Conservation (phyloP, 92 coral and sea anemone species). For the Epizoanthus rinbou region DNA sequence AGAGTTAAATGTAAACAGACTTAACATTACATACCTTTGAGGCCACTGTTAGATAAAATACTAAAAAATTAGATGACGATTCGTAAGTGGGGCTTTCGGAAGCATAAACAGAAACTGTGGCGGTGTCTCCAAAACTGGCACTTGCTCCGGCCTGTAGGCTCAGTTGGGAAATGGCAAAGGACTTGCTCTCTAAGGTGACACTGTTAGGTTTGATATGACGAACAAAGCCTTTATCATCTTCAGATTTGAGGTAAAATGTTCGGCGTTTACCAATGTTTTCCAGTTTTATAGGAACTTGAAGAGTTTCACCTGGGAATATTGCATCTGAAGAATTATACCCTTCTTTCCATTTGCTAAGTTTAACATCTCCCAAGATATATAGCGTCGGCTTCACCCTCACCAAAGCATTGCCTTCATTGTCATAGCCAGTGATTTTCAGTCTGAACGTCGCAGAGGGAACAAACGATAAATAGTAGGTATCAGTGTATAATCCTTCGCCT, state of each 20-base stretch:
- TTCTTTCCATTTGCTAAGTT: constrained; percentile 34
- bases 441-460: constrained; percentile 50
- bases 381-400: constrained; percentile 47
- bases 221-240: constrained; percentile 43
- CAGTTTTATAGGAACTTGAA: constrained; percentile 40
- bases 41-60: constrained; percentile 57
- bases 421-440: constrained; percentile 40
- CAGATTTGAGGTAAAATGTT: constrained; percentile 38
- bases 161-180: neutral
- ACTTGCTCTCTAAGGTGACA: constrained; percentile 10
- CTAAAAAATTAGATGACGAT: constrained; percentile 46
- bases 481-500: constrained; percentile 53
- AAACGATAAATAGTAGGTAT: constrained; percentile 32
- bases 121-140: constrained; percentile 53
- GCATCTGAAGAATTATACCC: neutral
- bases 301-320: constrained; percentile 46
- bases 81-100: constrained; percentile 41
- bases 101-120: constrained; percentile 52
- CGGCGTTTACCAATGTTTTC: constrained; percentile 46
- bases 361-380: constrained; percentile 37
- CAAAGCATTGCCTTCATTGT: constrained; percentile 28
- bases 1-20: no score
- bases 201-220: constrained; percentile 1
- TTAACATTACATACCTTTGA: constrained; percentile 45
- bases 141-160: constrained; percentile 12